Evolutionary conservation across 2,113 vertebrate species (phyloP).

Genomic region (Burhinus oedicnemus): DNA sequence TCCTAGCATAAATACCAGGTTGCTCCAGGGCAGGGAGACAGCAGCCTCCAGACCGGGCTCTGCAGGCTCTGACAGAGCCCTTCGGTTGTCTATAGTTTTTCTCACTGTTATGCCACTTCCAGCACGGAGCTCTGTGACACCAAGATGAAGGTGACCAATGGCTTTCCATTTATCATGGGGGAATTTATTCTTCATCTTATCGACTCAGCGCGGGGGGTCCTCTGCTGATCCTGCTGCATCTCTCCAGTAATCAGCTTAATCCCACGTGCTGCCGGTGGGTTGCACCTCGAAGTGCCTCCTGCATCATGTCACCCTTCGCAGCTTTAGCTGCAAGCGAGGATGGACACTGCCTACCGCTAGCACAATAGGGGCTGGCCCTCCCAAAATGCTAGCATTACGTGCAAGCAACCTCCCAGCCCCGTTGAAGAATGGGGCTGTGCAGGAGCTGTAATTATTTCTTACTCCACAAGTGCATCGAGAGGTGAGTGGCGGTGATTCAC

Average conservation of each 20-base stretch:
- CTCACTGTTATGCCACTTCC: background rate
- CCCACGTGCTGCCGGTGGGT: accelerated
- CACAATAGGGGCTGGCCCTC: background rate
- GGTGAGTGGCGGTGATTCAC: accelerated
- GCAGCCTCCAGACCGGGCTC: background rate
- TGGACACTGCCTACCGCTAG: background rate
- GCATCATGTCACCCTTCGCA: background rate
- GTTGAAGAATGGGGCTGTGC: background rate
- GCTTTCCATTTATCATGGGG: background rate
- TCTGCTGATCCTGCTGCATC: background rate
- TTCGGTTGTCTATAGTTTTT: background rate
- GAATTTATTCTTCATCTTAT: background rate
- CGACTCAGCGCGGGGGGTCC: background rate
- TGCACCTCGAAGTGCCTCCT: background rate
- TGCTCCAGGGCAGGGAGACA: background rate
- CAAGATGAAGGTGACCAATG: accelerated
- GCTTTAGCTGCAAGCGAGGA: background rate
- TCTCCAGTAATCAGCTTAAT: background rate
- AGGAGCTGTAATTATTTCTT: background rate
- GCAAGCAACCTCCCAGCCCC: background rate
- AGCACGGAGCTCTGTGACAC: background rate
- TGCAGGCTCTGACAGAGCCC: background rate
- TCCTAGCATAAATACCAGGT: background rate
- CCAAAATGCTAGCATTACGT: background rate
- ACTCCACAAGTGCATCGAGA: background rate